These are phyloP conservation scores for Thinocorus orbignyianus DNA, from an alignment of 2,113 vertebrate species.

Conservation along the genomic window DNA sequence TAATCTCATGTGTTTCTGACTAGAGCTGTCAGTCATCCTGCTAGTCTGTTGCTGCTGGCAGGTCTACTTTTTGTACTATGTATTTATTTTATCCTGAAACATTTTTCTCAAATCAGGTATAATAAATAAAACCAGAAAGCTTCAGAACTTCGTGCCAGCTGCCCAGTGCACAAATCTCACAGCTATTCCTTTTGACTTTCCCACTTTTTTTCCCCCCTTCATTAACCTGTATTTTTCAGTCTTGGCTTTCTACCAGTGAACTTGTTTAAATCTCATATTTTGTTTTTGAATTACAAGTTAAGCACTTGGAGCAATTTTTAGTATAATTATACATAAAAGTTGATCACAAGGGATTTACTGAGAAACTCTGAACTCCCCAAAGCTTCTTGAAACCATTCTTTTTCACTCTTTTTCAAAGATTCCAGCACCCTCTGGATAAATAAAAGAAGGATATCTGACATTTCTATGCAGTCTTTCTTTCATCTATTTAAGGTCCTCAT, in stretches of 20 bases:
- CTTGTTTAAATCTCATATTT: neutral
- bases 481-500: neutral
- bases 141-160: neutral
- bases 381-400: neutral
- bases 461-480: neutral
- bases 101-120: neutral
- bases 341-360: neutral
- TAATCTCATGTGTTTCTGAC: neutral
- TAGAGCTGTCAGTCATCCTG: neutral
- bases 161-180: neutral
- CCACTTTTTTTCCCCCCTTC: neutral
- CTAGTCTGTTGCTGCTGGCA: neutral
- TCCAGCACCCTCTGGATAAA: neutral
- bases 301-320: neutral
- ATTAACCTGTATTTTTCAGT: neutral
- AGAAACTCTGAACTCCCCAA: neutral
- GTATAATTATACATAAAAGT: neutral
- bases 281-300: neutral
- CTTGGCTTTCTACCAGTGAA: neutral
- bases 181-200: neutral
- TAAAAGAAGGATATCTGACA: neutral
- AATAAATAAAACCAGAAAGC: neutral
- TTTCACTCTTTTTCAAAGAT: neutral
- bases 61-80: neutral
- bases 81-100: neutral